phyloP scores from a whole-genome alignment of 2,113 vertebrate genomes.

The Sorex araneus region DNA sequence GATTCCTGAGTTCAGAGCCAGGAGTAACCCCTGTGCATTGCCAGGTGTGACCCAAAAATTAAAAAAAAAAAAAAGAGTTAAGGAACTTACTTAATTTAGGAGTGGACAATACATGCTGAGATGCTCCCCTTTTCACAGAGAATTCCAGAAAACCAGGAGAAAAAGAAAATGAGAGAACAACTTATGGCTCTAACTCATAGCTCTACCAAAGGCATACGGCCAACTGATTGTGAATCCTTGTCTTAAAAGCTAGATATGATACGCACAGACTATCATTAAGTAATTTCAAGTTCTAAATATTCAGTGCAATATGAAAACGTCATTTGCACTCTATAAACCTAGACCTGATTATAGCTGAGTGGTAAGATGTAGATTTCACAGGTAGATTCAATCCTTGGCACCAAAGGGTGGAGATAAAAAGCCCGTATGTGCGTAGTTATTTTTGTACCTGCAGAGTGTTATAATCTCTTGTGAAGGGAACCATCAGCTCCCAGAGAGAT shows the following conservation, averaged over 20 bases:
- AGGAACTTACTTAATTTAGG: conserved; percentile 13
- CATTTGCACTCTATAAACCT: conserved; percentile 2
- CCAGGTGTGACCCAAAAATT: too few relatives aligned
- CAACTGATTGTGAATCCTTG: background rate
- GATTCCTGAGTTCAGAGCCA: too few relatives aligned
- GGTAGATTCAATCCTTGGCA: too few relatives aligned
- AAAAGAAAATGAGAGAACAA: background rate
- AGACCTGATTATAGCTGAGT: background rate
- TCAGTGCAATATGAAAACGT: background rate
- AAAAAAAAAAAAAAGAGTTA: background rate
- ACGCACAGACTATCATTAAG: conserved; percentile 15
- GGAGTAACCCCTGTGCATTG: too few relatives aligned
- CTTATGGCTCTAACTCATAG: background rate
- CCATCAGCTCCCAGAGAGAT: conserved; percentile 97
- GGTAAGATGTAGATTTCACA: too few relatives aligned
- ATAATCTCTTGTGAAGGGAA: conserved; percentile 98
- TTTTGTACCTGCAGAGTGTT: conserved; percentile 95
- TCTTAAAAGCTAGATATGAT: conserved; percentile 30
- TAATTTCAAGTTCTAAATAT: conserved; percentile 59
- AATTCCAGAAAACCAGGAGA: conserved; percentile 41
- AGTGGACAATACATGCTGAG: background rate
- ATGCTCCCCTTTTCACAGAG: background rate
- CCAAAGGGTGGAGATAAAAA: too few relatives aligned
- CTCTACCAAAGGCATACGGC: background rate
- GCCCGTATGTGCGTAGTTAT: too few relatives aligned